Percentiles rank a stretch among this genome's conserved stretches.
These are phyloP conservation scores for Menura novaehollandiae DNA, from an alignment of 2,113 vertebrate genomes.

Conservation along the genomic window DNA sequence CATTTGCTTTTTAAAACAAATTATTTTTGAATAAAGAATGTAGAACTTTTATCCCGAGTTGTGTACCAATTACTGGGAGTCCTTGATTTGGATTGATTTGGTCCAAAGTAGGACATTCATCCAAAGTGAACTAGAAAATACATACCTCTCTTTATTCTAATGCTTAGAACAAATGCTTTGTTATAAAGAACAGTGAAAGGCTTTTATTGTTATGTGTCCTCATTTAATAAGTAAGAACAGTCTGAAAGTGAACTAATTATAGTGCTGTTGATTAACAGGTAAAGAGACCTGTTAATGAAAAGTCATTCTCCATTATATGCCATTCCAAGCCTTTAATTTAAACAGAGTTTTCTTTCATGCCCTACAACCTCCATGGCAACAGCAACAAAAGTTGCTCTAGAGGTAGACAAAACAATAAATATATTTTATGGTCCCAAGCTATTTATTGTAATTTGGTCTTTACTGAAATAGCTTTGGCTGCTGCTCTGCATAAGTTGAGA, in stretches of 20 bases:
- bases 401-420: neutral
- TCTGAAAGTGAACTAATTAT: neutral
- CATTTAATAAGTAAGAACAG: neutral
- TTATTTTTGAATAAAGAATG: neutral
- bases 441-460: neutral
- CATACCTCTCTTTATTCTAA: neutral
- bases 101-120: neutral
- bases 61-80: neutral
- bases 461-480: neutral
- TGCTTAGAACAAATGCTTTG: neutral
- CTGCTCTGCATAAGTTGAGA: neutral
- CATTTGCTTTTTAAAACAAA: neutral
- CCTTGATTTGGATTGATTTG: neutral
- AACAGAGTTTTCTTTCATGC: neutral
- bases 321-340: neutral
- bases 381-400: conserved; percentile 4
- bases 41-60: neutral
- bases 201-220: neutral
- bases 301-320: neutral
- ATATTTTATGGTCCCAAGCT: neutral
- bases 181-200: neutral
- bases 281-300: conserved; percentile 10
- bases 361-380: neutral
- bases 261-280: neutral
- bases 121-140: neutral